phyloP scores from a whole-genome alignment of 2,113 vertebrate species.

The Odocoileus virginianus region DNA sequence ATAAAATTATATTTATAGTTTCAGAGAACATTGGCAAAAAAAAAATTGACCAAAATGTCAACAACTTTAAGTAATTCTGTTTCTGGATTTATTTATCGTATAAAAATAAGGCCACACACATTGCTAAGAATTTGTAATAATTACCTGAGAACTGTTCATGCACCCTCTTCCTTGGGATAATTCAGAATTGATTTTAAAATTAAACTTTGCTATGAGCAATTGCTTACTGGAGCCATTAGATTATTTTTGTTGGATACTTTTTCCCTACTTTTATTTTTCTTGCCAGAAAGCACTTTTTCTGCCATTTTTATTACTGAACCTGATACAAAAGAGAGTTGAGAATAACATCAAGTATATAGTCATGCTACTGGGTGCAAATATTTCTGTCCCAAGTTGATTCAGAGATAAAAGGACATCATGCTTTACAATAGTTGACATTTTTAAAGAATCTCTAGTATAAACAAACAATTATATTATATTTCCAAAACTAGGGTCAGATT shows the following conservation, averaged over 20 bases:
- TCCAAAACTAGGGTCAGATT: neutral
- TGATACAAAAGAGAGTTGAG: neutral
- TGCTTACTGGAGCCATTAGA: neutral
- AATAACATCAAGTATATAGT: neutral
- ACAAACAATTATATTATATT: neutral
- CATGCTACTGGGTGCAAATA: neutral
- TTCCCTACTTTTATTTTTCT: neutral
- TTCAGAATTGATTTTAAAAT: neutral
- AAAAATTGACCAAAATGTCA: neutral
- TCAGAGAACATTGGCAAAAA: neutral
- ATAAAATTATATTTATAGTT: neutral
- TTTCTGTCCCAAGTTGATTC: neutral
- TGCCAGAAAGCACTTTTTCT: neutral
- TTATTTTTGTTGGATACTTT: neutral
- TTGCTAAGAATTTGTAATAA: neutral
- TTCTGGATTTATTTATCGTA: neutral
- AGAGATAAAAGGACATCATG: neutral
- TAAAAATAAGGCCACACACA: neutral
- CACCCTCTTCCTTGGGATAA: neutral
- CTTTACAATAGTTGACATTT: neutral
- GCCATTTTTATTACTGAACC: neutral
- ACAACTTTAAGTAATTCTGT: neutral
- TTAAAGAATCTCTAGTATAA: neutral
- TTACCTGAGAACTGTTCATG: neutral
- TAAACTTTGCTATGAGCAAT: neutral